phyloP scores from a whole-genome alignment of 2,888 invertebrate species.

The Macaria notata region DNA sequence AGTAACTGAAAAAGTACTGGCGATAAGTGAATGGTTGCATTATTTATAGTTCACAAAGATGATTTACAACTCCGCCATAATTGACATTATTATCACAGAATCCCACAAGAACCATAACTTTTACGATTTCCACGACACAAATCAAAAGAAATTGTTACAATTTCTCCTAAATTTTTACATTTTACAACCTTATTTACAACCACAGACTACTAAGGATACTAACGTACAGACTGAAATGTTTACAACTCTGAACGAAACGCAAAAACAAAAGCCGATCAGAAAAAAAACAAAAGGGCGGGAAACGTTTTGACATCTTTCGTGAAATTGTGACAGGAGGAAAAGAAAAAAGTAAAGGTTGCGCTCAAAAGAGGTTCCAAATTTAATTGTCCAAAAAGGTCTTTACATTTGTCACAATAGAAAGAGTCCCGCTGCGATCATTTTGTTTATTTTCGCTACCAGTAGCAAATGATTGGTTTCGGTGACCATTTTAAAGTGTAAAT shows the following conservation, averaged over 20 bases:
- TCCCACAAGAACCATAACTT: slow-evolving; percentile 28
- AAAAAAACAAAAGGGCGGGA: slow-evolving; percentile 56
- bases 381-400: slow-evolving; percentile 70
- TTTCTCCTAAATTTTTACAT: slow-evolving; percentile 51
- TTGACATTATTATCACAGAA: slow-evolving; percentile 2
- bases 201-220: slow-evolving; percentile 39
- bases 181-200: slow-evolving; percentile 29
- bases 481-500: slow-evolving; percentile 69
- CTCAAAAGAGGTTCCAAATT: slow-evolving; percentile 44
- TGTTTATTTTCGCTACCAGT: slow-evolving; percentile 67
- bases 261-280: slow-evolving; percentile 9
- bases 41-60: background rate
- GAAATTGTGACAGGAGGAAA: slow-evolving; percentile 35
- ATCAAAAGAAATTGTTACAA: slow-evolving; percentile 68
- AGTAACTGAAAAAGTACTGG: no score
- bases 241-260: slow-evolving; percentile 15
- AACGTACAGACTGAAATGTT: no score
- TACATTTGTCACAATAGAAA: slow-evolving; percentile 50
- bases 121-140: slow-evolving; percentile 40
- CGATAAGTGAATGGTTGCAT: no score
- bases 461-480: slow-evolving; percentile 79
- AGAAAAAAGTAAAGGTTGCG: slow-evolving; percentile 59
- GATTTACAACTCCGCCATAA: slow-evolving; percentile 1
- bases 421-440: slow-evolving; percentile 58
- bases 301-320: slow-evolving; percentile 67